A percentile compares a stretch with the other conserved stretches of the same genome.
Conservation (phyloP, 2,113 vertebrate genomes). For the Sinocyclocheilus maitianheensis region DNA sequence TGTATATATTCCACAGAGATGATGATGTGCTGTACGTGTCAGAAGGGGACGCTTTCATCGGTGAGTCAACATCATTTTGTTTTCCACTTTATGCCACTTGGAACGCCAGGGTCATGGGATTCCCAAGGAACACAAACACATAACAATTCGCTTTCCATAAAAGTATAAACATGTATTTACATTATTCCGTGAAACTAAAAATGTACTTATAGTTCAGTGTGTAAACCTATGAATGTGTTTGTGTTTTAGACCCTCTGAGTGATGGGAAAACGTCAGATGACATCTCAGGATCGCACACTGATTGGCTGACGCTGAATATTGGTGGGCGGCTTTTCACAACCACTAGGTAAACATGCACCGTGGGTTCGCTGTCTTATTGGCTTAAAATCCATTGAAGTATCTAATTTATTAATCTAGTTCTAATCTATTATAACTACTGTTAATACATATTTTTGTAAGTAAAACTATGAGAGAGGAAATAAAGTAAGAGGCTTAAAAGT, state of each 20-base stretch:
- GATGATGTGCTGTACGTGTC: constrained; percentile 96
- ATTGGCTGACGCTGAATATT: constrained; percentile 97
- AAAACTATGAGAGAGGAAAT: not conserved
- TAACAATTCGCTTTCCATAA: not conserved
- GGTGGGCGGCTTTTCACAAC: constrained; percentile 94
- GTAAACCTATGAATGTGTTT: not conserved
- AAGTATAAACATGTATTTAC: not conserved
- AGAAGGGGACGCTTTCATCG: constrained; percentile 91
- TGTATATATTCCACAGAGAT: constrained; percentile 77
- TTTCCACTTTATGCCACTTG: not conserved
- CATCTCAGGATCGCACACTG: constrained; percentile 82
- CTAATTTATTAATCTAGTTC: not conserved
- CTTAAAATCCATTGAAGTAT: not conserved
- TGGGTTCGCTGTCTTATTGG: not conserved
- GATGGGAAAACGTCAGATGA: constrained; percentile 76
- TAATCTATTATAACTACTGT: not conserved
- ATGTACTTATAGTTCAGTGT: constrained; percentile 68
- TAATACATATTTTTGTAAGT: not conserved
- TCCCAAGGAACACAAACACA: not conserved
- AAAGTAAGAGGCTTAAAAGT: not conserved
- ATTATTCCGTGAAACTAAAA: not conserved
- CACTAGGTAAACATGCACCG: constrained; percentile 78
- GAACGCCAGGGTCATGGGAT: not conserved
- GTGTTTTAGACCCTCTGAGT: constrained; percentile 82
- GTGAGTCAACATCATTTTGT: constrained; percentile 73